Base-by-base conservation (phyloP, 2,888 invertebrate genomes). In the Carabus problematicus region DNA sequence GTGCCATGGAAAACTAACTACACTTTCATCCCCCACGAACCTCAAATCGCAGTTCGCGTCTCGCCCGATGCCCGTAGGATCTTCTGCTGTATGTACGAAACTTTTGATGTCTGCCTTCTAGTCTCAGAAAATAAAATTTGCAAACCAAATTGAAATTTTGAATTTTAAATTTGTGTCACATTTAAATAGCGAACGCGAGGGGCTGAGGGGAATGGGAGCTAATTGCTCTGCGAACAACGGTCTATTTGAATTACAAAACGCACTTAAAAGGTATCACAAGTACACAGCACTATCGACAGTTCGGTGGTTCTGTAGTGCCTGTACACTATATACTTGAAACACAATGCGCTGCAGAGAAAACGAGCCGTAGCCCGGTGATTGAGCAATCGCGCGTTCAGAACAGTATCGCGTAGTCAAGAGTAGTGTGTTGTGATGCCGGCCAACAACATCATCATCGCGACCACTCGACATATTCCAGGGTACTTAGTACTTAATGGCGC, bases 101-200 rank as follows among this genome's bases (percentile, higher is more conserved):
- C 70, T 73, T 73, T 73, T 67, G 67, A 54, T 71, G 72, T 72
- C 72, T 64, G 71, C 68, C 63, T 67, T 67, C 54, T 67, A 52
- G 19, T 18, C 43, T 73, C 41, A 73, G 76, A 73, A 73, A 72
- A 73, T 71, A 74, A 76, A 73, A 84, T 84, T 84, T 83, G 84
- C 84, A 84, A 84, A 77, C 83, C 84, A 84, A 83, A 84, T 84
- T 81, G 80, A 79, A 81, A 83, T 83, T 84, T 83, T 83, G 82
- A 84, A 84, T 82, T 84, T 83, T 81, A 84, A 83, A 84, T 84
- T 81, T 79, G 74, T 74, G 75, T 72, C 72, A 77, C 78, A 79
- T 78, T 80, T 76, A 76, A 79, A 79, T 77, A 76, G 78, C 29
- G 79, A 80, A 80, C 79, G 70, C 77, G 77, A n/a, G 73, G 66